Conservation (phyloP, 2,888 invertebrate species). For the Dromius quadrimaculatus region DNA sequence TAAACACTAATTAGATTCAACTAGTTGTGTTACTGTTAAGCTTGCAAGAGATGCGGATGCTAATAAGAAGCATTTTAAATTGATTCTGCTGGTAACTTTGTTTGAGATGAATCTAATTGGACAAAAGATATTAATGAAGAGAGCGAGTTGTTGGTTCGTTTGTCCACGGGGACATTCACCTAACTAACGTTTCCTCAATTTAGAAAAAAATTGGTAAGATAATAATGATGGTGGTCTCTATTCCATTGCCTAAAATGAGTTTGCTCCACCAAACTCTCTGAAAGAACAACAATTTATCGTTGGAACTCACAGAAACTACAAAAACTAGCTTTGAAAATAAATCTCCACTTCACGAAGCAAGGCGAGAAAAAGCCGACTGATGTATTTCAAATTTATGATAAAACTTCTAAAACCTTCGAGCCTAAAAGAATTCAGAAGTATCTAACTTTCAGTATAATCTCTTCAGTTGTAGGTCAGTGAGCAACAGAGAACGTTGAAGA, state of each 20-base stretch:
- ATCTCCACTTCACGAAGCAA: slow-evolving; percentile 10
- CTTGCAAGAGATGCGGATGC: slow-evolving; percentile 20
- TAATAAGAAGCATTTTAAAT: slow-evolving; percentile 30
- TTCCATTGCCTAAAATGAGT: too few species aligned
- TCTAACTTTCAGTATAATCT: slow-evolving; percentile 37
- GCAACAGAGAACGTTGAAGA: not conserved
- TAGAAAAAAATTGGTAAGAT: too few species aligned
- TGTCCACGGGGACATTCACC: too few species aligned
- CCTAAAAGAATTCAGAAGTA: slow-evolving; percentile 41
- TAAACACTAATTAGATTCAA: slow-evolving; percentile 40
- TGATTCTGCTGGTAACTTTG: slow-evolving; percentile 32
- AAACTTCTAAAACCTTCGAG: slow-evolving; percentile 41
- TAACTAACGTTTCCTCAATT: too few species aligned
- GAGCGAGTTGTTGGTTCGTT: too few species aligned
- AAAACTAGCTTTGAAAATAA: not conserved
- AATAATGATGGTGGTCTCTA: too few species aligned
- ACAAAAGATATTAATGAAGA: not conserved
- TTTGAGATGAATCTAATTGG: slow-evolving; percentile 9
- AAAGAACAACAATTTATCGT: too few species aligned
- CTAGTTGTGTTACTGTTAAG: slow-evolving; percentile 33
- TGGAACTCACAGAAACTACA: too few species aligned
- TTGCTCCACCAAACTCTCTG: too few species aligned
- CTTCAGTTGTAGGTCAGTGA: slow-evolving; percentile 29
- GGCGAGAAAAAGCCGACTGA: slow-evolving; percentile 1
- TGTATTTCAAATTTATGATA: slow-evolving; percentile 47